Evolutionary conservation across 1,140 invertebrate genomes (phyloP).

Genomic region (Delia radicum): DNA sequence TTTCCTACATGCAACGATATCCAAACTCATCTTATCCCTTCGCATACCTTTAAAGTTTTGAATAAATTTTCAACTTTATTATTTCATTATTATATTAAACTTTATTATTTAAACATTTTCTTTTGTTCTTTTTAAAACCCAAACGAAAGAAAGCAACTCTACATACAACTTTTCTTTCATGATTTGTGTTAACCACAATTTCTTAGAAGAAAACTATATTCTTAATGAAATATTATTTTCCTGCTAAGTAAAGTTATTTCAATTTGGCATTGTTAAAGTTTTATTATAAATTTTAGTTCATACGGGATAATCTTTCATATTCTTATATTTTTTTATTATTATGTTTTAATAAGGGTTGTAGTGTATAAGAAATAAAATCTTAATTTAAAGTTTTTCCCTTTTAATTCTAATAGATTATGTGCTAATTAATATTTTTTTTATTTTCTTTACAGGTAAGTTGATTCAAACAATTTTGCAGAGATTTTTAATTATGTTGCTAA

Average conservation of each 20-base stretch:
- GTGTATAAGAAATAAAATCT: background rate
- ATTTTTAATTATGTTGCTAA: background rate
- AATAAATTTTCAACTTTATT: no score
- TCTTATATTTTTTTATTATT: background rate
- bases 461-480: background rate
- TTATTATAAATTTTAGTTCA: background rate
- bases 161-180: background rate
- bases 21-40: no score
- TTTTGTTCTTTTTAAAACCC: background rate
- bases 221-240: background rate
- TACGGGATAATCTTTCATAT: background rate
- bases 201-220: background rate
- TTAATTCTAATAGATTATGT: background rate
- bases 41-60: no score
- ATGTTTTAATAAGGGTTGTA: background rate
- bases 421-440: background rate
- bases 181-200: background rate
- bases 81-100: background rate
- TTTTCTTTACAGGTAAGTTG: background rate
- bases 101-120: background rate
- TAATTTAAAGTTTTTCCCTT: conserved; percentile 2
- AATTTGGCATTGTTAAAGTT: background rate
- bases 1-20: no score
- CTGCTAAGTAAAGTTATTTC: background rate
- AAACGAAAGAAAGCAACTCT: background rate